Evolutionary conservation across 2,797 vertebrate species (phyloP).

Genomic region (Nannoperca obscura): DNA sequence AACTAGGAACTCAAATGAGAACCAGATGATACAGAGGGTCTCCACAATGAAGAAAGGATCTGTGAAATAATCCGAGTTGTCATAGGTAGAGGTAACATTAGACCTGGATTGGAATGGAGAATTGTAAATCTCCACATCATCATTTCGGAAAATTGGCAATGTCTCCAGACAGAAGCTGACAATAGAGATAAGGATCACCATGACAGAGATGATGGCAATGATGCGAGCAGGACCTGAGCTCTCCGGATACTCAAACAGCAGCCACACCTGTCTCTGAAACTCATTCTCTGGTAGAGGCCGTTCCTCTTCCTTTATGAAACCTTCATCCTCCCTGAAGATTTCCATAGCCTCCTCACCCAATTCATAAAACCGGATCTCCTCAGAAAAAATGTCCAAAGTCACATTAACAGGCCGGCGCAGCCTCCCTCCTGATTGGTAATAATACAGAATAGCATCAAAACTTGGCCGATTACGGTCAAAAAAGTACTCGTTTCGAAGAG

Average conservation of each 20-base stretch:
- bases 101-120: constrained; percentile 54
- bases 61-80: constrained; percentile 91
- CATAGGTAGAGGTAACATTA: constrained; percentile 78
- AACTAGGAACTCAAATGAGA: constrained; percentile 98
- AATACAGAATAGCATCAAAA: constrained; percentile 98
- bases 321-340: constrained; percentile 98
- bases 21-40: constrained; percentile 99
- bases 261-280: constrained; percentile 98
- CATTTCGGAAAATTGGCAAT: constrained; percentile 94
- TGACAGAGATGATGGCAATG: constrained; percentile 97
- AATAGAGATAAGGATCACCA: constrained; percentile 98
- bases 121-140: constrained; percentile 87
- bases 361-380: constrained; percentile 98
- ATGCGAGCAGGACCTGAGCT: constrained; percentile 96
- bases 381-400: constrained; percentile 97
- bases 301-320: constrained; percentile 97
- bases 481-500: constrained; percentile 97
- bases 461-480: constrained; percentile 98
- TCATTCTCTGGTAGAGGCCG: constrained; percentile 94
- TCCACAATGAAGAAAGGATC: constrained; percentile 99
- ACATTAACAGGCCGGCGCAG: constrained; percentile 96
- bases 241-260: constrained; percentile 97
- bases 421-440: constrained; percentile 97
- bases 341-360: constrained; percentile 98
- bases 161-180: constrained; percentile 99